Base-by-base conservation (phyloP, 2,797 vertebrate genomes). In the Sebastes wilsoni region DNA sequence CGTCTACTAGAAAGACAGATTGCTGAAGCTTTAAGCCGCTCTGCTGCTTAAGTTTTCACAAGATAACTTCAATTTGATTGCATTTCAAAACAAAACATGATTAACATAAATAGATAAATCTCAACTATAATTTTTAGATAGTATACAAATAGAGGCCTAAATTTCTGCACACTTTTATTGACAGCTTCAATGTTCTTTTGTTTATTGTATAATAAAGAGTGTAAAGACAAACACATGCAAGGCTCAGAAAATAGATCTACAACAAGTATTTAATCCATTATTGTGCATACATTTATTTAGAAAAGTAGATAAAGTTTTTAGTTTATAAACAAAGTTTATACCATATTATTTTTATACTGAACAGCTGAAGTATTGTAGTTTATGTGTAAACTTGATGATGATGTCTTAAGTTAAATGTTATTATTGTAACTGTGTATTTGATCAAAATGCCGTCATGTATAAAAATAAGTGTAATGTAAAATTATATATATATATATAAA, bases 1-100 rank as follows among this genome's bases (percentile, higher is more conserved):
- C 61, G 16, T 85, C 79, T 59, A 56, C 42, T 79, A 64, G 61
- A 69, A 80, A 86, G 79, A 88, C 66, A 73, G 59, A 83, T 79
- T 52, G 54, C 34, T 72, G 16, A 66, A 65, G 58, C 61, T 82
- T 84, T 73, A 70, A 88, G 38, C n/a, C 16, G 10, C 60, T 60
- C 27, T 59, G 55, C 59, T 62, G 27, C 32, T 75, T 54, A 52
- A 5, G 14, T 75, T 72, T 79, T 62, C 66, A 84, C 8, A 28
- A 18, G 5, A 76, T 27, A 4, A 11, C 55, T 55, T 78, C 36
- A 34, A 36, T 79, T 54, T 74, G 10, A 68, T 73, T 18, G 66
- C 10, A 13, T 81, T 85, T 81, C 42, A 82, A 32, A 54, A 80
- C 18, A 71, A 76, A 59, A 16, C 20, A 70, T 18, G 20, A 38